Evolutionary conservation across 2,797 vertebrate species (phyloP).

Genomic region (Microctenopoma lineatum): DNA sequence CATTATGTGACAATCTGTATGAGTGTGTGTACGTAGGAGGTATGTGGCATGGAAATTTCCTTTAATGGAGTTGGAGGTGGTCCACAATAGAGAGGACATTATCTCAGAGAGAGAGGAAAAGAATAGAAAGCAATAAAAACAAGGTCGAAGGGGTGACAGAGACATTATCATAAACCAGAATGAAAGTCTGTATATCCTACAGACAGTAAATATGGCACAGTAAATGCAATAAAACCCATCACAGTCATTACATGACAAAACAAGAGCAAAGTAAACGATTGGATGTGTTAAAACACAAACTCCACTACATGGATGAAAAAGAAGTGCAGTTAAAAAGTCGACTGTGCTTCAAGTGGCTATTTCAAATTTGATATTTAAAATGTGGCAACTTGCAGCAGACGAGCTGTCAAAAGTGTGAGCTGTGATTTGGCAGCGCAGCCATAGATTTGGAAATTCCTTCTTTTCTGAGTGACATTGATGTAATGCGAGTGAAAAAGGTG

Average conservation of each 20-base stretch:
- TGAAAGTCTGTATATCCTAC: background rate
- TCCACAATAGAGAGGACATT: conserved; percentile 77
- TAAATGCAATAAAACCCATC: background rate
- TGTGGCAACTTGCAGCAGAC: conserved; percentile 15
- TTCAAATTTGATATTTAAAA: conserved; percentile 39
- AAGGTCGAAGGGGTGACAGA: conserved; percentile 1
- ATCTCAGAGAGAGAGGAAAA: conserved; percentile 34
- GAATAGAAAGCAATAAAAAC: background rate
- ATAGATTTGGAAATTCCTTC: conserved; percentile 33
- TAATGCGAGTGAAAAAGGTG: conserved; percentile 46
- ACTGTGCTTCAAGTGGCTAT: conserved; percentile 1
- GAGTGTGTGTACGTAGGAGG: conserved; percentile 54
- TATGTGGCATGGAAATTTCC: conserved; percentile 71
- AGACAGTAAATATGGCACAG: background rate
- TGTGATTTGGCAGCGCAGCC: conserved; percentile 16
- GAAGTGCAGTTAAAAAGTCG: background rate
- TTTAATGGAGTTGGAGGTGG: conserved; percentile 79
- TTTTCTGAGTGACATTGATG: conserved; percentile 53
- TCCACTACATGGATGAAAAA: background rate
- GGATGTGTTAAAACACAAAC: background rate
- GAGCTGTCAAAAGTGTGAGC: conserved; percentile 20
- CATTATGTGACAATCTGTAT: conserved; percentile 43
- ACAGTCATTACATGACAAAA: background rate
- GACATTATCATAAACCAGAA: conserved; percentile 3
- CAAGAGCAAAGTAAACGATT: too few relatives aligned